Percentiles rank a stretch among this genome's conserved stretches.
Evolutionary conservation across 2,113 vertebrate species (phyloP).

Genomic region (Ictalurus furcatus): DNA sequence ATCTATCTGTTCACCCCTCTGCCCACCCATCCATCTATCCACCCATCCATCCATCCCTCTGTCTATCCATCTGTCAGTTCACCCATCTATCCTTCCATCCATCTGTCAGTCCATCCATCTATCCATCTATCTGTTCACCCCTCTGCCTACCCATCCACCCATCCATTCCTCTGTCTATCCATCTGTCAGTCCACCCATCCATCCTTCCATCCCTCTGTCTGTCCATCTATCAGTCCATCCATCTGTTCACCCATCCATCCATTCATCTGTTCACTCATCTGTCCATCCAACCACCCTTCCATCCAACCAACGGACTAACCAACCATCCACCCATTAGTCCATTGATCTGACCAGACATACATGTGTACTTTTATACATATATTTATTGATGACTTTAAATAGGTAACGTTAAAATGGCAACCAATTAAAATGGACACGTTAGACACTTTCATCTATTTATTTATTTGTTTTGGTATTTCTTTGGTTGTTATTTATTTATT

Average conservation of each 20-base stretch:
- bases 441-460: not conserved
- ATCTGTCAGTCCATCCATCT: not conserved
- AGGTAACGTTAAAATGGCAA: not conserved
- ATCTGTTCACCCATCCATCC: not conserved
- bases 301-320: not conserved
- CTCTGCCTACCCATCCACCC: not conserved
- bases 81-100: not conserved
- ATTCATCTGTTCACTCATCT: not conserved
- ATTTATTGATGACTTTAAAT: not conserved
- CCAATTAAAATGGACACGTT: not conserved
- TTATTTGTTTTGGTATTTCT: not conserved
- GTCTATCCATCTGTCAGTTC: not conserved
- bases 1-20: not conserved
- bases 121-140: not conserved
- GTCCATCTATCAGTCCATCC: not conserved
- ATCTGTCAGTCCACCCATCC: not conserved
- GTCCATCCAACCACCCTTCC: not conserved
- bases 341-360: not conserved
- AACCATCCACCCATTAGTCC: not conserved
- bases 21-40: not conserved
- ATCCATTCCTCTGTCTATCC: not conserved
- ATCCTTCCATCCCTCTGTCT: not conserved
- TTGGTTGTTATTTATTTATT: not conserved
- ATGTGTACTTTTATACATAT: not conserved
- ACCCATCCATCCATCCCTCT: not conserved